Conservation (phyloP, 1,140 invertebrate species). For the Caenorhabditis briggsae region DNA sequence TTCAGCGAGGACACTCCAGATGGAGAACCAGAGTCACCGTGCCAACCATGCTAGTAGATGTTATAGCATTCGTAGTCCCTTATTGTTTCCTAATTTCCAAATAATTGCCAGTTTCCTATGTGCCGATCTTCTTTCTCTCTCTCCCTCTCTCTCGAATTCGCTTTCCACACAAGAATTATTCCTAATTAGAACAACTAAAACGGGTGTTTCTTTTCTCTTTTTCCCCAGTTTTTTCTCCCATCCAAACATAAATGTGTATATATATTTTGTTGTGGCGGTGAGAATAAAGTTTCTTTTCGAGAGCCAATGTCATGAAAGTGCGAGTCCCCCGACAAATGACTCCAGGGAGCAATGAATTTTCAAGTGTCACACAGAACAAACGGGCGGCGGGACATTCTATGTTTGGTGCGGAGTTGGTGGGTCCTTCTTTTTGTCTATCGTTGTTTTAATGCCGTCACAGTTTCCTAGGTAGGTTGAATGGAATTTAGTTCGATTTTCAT, state of each 20-base stretch:
- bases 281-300: slow-evolving; percentile 32
- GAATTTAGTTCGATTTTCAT: background rate
- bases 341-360: slow-evolving; percentile 55
- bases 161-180: slow-evolving; percentile 25
- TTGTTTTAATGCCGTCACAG: background rate
- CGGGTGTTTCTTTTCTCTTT: background rate
- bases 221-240: background rate
- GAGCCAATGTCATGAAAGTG: slow-evolving; percentile 47
- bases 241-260: slow-evolving; percentile 43
- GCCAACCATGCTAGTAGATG: slow-evolving; percentile 34
- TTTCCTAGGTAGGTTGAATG: background rate
- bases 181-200: slow-evolving; percentile 9
- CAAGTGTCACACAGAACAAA: slow-evolving; percentile 47
- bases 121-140: background rate
- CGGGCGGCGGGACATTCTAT: slow-evolving; percentile 4
- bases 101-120: slow-evolving; percentile 36
- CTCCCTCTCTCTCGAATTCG: background rate
- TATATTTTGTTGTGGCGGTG: slow-evolving; percentile 44
- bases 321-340: slow-evolving; percentile 3
- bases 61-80: background rate
- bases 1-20: slow-evolving; percentile 44
- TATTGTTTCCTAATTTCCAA: slow-evolving; percentile 13
- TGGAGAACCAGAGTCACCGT: slow-evolving; percentile 20
- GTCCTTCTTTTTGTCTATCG: background rate
- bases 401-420: background rate